Conservation (phyloP, 2,888 invertebrate species). For the Hirtodrosophila cameraria region DNA sequence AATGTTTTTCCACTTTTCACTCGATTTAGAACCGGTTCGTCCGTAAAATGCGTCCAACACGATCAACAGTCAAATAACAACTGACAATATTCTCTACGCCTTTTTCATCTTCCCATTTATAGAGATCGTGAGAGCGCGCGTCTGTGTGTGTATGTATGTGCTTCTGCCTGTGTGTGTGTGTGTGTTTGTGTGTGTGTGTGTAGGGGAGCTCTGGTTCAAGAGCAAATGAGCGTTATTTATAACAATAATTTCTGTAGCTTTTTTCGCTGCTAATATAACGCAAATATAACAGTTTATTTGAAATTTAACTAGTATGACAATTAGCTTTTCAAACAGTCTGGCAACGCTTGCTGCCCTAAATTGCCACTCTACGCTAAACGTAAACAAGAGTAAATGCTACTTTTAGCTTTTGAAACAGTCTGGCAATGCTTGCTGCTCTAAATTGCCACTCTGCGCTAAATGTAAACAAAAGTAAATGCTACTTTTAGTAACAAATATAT, state of each 20-base stretch:
- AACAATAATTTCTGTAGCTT: not conserved
- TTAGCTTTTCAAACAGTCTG: not conserved
- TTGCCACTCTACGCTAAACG: too few relatives aligned
- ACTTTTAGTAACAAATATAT: too few relatives aligned
- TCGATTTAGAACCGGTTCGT: not conserved
- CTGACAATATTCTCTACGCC: conserved; percentile 21
- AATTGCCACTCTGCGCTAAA: too few relatives aligned
- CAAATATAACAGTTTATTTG: too few relatives aligned
- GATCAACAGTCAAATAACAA: conserved; percentile 29
- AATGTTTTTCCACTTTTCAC: not conserved
- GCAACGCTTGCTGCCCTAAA: not conserved
- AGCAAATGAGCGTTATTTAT: not conserved
- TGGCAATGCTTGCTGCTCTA: too few relatives aligned
- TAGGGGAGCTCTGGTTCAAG: not conserved
- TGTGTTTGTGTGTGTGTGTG: conserved; percentile 4
- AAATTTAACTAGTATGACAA: too few relatives aligned
- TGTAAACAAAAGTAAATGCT: too few relatives aligned
- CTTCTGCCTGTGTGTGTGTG: not conserved
- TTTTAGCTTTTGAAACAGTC: too few relatives aligned
- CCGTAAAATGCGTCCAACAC: conserved; percentile 17
- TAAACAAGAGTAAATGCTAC: too few relatives aligned
- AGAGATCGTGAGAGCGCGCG: not conserved
- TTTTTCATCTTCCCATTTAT: conserved; percentile 16
- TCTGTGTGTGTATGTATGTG: not conserved
- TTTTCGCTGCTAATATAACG: too few relatives aligned